A percentile compares a stretch with the other conserved stretches of the same genome.
phyloP scores from a whole-genome alignment of 1,140 invertebrate species.

The Drosophila kohkoa region DNA sequence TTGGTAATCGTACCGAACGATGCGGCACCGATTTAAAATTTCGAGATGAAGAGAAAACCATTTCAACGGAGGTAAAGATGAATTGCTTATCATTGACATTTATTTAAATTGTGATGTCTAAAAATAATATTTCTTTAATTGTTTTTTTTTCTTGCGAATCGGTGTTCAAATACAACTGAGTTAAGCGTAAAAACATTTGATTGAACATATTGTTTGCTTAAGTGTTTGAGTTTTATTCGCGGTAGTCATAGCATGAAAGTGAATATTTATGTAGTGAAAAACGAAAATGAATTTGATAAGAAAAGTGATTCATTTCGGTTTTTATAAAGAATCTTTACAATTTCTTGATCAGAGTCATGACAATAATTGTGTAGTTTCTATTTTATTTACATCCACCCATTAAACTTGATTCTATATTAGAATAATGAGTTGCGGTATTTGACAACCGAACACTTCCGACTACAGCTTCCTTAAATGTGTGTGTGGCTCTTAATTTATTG shows the following conservation, averaged over 20 bases:
- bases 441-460: too few relatives aligned
- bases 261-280: too few relatives aligned
- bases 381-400: too few relatives aligned
- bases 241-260: too few relatives aligned
- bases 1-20: constrained; percentile 65
- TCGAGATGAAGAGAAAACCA: constrained; percentile 69
- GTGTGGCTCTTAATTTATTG: background rate
- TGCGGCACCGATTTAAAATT: constrained; percentile 71
- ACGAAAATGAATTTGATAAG: too few relatives aligned
- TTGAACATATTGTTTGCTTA: background rate
- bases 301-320: too few relatives aligned
- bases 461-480: too few relatives aligned
- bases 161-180: background rate
- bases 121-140: background rate
- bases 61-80: constrained; percentile 72
- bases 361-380: too few relatives aligned
- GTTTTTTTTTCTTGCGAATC: background rate
- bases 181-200: background rate
- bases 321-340: too few relatives aligned
- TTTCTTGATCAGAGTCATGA: too few relatives aligned
- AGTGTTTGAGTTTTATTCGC: background rate
- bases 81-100: constrained; percentile 2
- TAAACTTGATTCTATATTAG: too few relatives aligned
- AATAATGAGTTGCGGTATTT: too few relatives aligned
- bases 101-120: background rate